Conservation (phyloP, 2,888 invertebrate species). For the Anorthoa munda region DNA sequence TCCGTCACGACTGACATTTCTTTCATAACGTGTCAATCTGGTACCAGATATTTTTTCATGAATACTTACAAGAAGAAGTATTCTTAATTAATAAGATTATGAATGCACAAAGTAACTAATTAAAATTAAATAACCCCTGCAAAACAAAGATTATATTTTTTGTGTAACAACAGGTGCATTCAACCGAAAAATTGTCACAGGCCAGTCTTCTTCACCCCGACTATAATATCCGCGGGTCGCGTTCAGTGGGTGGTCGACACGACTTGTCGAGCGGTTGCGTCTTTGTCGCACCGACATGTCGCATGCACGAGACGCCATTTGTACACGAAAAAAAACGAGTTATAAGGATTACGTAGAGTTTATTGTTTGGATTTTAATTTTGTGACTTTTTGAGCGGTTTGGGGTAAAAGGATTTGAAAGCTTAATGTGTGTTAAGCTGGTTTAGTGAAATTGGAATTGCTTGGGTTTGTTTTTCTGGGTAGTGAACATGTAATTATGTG, state of each 20-base stretch:
- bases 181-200: slow-evolving; percentile 30
- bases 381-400: slow-evolving; percentile 46
- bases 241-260: slow-evolving; percentile 74
- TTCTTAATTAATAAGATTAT: background rate
- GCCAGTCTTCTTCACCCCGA: slow-evolving; percentile 62
- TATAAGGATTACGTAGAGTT: slow-evolving; percentile 57
- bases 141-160: too few relatives aligned
- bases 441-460: slow-evolving; percentile 9
- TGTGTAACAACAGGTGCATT: slow-evolving; percentile 24
- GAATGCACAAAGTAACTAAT: background rate
- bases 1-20: too few relatives aligned
- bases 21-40: too few relatives aligned
- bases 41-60: too few relatives aligned
- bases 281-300: slow-evolving; percentile 67
- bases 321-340: slow-evolving; percentile 51
- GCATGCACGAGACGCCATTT: slow-evolving; percentile 64
- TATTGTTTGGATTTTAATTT: slow-evolving; percentile 60
- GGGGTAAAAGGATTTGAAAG: slow-evolving; percentile 1
- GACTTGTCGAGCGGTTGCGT: slow-evolving; percentile 65
- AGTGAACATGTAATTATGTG: background rate
- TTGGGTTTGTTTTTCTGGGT: background rate
- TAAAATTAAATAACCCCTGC: background rate
- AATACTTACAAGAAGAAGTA: too few relatives aligned
- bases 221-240: slow-evolving; percentile 61
- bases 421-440: slow-evolving; percentile 18